Percentiles rank a stretch among this genome's conserved stretches.
Conservation (phyloP, 2,113 vertebrate genomes). For the Colinus virginianus region DNA sequence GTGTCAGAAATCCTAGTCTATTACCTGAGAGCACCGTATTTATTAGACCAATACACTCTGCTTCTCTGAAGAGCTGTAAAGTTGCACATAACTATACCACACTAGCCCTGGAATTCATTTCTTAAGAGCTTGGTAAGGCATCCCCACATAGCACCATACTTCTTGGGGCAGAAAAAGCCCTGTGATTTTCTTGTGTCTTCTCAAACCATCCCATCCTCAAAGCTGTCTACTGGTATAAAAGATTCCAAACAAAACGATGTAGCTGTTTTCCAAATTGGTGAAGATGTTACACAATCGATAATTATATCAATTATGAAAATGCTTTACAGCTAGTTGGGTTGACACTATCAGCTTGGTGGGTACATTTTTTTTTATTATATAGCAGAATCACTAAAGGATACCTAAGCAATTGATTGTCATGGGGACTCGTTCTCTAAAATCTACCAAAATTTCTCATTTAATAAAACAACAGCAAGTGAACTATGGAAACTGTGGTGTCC, state of each 20-base stretch:
- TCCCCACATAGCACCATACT: not conserved
- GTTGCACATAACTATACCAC: fast-evolving
- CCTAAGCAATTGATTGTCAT: not conserved
- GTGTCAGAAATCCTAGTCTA: not conserved
- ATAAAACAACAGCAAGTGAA: not conserved
- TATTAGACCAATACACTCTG: not conserved
- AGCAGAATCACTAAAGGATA: not conserved
- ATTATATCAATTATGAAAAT: not conserved
- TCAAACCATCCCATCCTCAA: not conserved
- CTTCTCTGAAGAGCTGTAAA: not conserved
- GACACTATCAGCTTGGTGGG: not conserved
- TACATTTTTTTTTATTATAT: not conserved
- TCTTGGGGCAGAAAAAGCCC: not conserved
- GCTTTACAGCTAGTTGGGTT: not conserved
- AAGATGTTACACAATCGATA: not conserved
- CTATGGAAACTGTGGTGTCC: not conserved
- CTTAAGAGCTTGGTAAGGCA: not conserved
- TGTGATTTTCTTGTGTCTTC: not conserved
- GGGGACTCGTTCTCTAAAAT: not conserved
- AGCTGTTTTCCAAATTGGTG: not conserved
- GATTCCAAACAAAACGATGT: not conserved
- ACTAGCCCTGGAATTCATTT: not conserved
- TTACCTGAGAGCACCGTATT: not conserved
- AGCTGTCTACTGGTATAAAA: not conserved
- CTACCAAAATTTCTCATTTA: not conserved